A percentile compares a stretch with the other conserved stretches of the same genome.
Conservation (phyloP, 2,888 invertebrate genomes). For the Scotopteryx bipunctaria region DNA sequence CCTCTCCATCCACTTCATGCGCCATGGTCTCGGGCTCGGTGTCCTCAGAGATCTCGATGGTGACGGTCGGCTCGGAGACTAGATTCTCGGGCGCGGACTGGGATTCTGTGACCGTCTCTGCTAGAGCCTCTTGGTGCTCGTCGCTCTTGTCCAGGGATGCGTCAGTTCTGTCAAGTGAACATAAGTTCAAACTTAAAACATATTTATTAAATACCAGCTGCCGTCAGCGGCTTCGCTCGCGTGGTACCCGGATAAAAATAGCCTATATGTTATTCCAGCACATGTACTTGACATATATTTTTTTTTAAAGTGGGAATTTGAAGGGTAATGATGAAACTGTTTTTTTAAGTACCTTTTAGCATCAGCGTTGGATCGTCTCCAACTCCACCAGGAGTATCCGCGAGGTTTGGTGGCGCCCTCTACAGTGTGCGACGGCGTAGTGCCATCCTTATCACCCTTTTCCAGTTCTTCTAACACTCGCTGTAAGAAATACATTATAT, state of each 20-base stretch:
- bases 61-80: conserved; percentile 27
- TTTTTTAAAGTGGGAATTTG: too few relatives aligned
- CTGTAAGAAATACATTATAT: conserved; percentile 42
- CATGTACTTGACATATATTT: too few relatives aligned
- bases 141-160: conserved; percentile 55
- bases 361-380: conserved; percentile 82
- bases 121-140: conserved; percentile 43
- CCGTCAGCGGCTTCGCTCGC: too few relatives aligned
- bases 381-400: conserved; percentile 87
- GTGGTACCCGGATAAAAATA: too few relatives aligned
- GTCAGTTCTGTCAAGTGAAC: conserved; percentile 49
- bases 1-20: conserved; percentile 34
- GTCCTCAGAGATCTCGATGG: conserved; percentile 11
- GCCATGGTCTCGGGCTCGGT: conserved; percentile 22
- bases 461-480: conserved; percentile 71
- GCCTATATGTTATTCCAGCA: too few relatives aligned
- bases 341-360: conserved; percentile 43
- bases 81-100: conserved; percentile 30
- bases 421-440: conserved; percentile 36
- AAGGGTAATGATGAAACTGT: too few relatives aligned
- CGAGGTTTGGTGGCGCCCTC: conserved; percentile 70
- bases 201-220: too few relatives aligned
- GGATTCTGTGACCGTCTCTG: conserved; percentile 46
- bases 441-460: conserved; percentile 61
- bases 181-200: too few relatives aligned